Conservation (phyloP, 2,888 invertebrate genomes). For the Epinotia bilunana region DNA sequence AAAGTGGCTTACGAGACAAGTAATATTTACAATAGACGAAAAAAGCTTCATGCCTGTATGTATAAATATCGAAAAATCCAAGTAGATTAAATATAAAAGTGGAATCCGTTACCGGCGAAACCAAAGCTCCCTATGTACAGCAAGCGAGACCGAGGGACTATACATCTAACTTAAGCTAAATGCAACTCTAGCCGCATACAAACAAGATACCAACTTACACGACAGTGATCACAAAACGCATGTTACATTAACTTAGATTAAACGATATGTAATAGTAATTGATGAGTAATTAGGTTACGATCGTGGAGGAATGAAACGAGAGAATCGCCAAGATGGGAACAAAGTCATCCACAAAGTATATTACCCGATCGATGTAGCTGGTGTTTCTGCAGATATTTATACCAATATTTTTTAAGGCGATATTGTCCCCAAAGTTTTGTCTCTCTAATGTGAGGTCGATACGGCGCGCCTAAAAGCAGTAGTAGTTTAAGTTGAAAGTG, state of each 20-base stretch:
- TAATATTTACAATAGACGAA: conserved; percentile 70
- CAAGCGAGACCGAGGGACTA: conserved; percentile 65
- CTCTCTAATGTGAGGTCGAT: no score
- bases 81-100: conserved; percentile 53
- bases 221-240: conserved; percentile 72
- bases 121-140: conserved; percentile 66
- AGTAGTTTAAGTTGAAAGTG: no score
- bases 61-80: conserved; percentile 69
- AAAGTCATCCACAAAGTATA: background rate
- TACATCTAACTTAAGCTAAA: conserved; percentile 62
- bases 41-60: conserved; percentile 53
- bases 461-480: no score
- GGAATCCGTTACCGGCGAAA: conserved; percentile 53
- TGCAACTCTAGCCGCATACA: conserved; percentile 58
- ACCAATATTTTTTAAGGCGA: no score
- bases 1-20: conserved; percentile 69
- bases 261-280: conserved; percentile 78
- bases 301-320: background rate
- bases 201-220: conserved; percentile 66
- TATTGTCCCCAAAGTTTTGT: no score
- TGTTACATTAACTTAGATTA: conserved; percentile 67
- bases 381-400: background rate
- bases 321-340: background rate
- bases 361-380: background rate
- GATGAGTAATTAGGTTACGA: conserved; percentile 71